phyloP scores from a whole-genome alignment of 2,888 invertebrate genomes.

The Lasioglossum pauxillum region DNA sequence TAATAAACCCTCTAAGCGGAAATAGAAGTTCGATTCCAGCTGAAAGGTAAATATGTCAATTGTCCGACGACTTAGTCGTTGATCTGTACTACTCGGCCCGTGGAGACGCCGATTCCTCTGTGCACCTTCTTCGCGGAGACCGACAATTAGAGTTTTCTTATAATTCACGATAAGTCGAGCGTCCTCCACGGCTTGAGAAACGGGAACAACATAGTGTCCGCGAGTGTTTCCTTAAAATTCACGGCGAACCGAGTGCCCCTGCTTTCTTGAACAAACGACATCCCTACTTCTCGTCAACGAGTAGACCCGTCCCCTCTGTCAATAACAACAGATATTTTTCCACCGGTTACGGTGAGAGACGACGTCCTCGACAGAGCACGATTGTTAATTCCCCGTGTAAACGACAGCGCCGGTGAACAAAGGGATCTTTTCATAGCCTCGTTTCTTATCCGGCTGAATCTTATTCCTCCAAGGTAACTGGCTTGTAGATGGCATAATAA shows the following conservation, averaged over 20 bases:
- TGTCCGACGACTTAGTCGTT: neutral
- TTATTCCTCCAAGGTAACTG: neutral
- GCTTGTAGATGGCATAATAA: slow-evolving; percentile 13
- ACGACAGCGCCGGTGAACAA: neutral
- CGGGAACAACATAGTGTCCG: neutral
- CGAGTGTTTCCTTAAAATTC: neutral
- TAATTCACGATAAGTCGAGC: slow-evolving; percentile 8
- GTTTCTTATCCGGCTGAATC: slow-evolving; percentile 7
- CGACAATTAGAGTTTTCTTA: slow-evolving; percentile 4
- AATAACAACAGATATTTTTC: slow-evolving; percentile 7
- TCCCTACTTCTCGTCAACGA: neutral
- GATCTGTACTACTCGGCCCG: neutral
- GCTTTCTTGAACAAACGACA: neutral
- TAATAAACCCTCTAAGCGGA: neutral
- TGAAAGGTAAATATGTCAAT: neutral
- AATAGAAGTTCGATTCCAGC: neutral
- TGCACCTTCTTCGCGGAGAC: neutral
- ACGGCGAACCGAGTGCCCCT: neutral
- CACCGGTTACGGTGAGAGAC: neutral
- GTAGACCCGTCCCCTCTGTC: neutral
- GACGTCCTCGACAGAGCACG: neutral
- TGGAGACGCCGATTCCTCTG: neutral
- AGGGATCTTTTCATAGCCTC: neutral
- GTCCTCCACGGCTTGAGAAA: neutral
- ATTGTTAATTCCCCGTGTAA: slow-evolving; percentile 18